Conservation (phyloP, 2,888 invertebrate species). For the Aricia artaxerxes region DNA sequence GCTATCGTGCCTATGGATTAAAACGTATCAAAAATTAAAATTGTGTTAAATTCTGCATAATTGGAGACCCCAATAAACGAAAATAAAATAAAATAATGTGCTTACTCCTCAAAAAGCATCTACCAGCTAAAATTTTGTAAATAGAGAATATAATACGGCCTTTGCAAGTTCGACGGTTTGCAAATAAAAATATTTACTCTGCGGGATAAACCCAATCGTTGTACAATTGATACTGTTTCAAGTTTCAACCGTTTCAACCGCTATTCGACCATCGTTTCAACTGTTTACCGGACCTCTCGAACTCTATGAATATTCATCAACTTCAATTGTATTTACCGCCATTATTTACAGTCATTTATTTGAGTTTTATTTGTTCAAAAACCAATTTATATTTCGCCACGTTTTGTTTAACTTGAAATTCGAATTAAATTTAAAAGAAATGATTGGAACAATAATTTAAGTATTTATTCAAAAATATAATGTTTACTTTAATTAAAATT, state of each 20-base stretch:
- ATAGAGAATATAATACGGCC: not conserved
- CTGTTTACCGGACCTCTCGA: constrained; percentile 1
- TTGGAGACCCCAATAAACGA: too few species aligned
- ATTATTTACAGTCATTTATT: constrained; percentile 1
- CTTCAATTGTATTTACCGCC: constrained; percentile 10
- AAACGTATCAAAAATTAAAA: too few species aligned
- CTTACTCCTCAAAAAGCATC: not conserved
- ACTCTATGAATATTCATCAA: constrained; percentile 20
- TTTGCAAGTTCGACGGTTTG: not conserved
- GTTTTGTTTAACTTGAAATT: not conserved
- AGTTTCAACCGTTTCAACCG: not conserved
- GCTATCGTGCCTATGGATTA: too few species aligned
- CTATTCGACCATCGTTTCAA: constrained; percentile 3
- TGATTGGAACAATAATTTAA: not conserved
- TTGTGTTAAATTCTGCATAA: too few species aligned
- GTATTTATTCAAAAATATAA: not conserved
- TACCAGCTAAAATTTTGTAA: not conserved
- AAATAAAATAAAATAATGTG: too few species aligned
- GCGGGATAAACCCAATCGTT: constrained; percentile 8
- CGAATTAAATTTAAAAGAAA: not conserved
- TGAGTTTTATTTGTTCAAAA: constrained; percentile 11
- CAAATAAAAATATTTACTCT: constrained; percentile 3
- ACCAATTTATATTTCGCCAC: not conserved
- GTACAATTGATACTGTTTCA: constrained; percentile 8
- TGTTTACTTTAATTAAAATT: not conserved